Base-by-base conservation (phyloP, 2,888 invertebrate genomes). In the Adelognathus sp. region DNA sequence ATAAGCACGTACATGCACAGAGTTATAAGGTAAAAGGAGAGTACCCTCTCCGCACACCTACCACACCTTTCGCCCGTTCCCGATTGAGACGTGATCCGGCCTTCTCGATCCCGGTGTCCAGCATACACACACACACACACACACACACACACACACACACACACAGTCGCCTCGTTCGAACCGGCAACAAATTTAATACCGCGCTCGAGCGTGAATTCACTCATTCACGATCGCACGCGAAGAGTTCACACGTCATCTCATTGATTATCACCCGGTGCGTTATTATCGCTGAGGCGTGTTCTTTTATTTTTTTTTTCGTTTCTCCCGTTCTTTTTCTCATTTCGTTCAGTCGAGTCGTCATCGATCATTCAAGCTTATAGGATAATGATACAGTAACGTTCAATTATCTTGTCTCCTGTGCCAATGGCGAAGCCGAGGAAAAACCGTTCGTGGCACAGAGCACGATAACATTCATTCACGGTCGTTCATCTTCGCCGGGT, bases 401-500 rank as follows among this genome's bases (percentile, higher is more conserved):
- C 46, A 66, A 75, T 75, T 75, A 79, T 75, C 79, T 52, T 21
- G 58, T 74, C 69, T 61, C 64, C 56, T 56, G 66, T 33, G 41
- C 18, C 58, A 33, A 44, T 75, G 54, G 24, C 31, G 21, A 31
- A 33, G 58, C 9, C 27, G 56, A 60, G 31, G 58, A 56, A 46
- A 21, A 63, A 66, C 1, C 16, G 16, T 31, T 14, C 63, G 14
- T 31, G 39, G 29, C 29, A 24, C 18, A 18, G 31, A 36, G 66
- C 64, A 66, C 41, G 79, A 79, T 79, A 79, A 79, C 79, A 75
- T 79, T 79, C 54, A 79, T 72, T 67, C 75, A 63, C 61, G 75
- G 56, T 79, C 79, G 75, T 79, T 75, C 70, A 72, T 79, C 79
- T 75, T 67, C n/a, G n/a, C n/a, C n/a, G n/a, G n/a, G n/a, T n/a